phyloP scores from a whole-genome alignment of 1,140 invertebrate genomes.

The Caenorhabditis inopinata region DNA sequence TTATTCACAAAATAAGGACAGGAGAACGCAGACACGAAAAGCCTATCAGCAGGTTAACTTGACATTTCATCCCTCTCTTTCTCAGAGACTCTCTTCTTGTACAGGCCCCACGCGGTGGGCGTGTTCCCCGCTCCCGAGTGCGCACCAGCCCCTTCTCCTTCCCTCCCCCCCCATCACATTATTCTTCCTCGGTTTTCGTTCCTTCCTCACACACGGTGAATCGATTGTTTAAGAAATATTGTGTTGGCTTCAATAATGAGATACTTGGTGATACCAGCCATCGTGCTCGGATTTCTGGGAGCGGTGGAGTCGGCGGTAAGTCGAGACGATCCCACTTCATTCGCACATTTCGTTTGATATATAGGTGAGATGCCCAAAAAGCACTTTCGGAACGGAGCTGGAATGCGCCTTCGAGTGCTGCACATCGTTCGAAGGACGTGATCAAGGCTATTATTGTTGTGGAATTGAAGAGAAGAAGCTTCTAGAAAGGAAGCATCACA shows the following conservation, averaged over 20 bases:
- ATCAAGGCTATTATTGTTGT: constrained; percentile 51
- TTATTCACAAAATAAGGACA: not conserved
- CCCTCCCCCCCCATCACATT: not conserved
- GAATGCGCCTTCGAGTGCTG: constrained; percentile 52
- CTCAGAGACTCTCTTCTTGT: not conserved
- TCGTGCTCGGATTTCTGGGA: not conserved
- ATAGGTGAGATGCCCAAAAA: constrained; percentile 48
- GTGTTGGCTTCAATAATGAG: not conserved
- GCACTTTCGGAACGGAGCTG: constrained; percentile 28
- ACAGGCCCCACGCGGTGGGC: not conserved
- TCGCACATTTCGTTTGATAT: no score
- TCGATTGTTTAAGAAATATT: not conserved
- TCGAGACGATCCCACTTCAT: no score
- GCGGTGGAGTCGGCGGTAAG: not conserved
- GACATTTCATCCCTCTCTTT: constrained; percentile 4
- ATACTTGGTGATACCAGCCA: not conserved
- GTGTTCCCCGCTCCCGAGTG: constrained; percentile 10
- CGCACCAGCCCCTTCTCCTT: not conserved
- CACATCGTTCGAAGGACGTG: constrained; percentile 39
- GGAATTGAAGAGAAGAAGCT: constrained; percentile 44
- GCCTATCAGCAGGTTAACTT: constrained; percentile 24
- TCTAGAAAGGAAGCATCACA: not conserved
- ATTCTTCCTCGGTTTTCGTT: not conserved
- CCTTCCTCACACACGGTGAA: not conserved
- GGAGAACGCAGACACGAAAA: constrained; percentile 15